A percentile compares a stretch with the other conserved stretches of the same genome.
Evolutionary conservation across 1,140 invertebrate species (phyloP).

Genomic region (Papilio aristodemus): DNA sequence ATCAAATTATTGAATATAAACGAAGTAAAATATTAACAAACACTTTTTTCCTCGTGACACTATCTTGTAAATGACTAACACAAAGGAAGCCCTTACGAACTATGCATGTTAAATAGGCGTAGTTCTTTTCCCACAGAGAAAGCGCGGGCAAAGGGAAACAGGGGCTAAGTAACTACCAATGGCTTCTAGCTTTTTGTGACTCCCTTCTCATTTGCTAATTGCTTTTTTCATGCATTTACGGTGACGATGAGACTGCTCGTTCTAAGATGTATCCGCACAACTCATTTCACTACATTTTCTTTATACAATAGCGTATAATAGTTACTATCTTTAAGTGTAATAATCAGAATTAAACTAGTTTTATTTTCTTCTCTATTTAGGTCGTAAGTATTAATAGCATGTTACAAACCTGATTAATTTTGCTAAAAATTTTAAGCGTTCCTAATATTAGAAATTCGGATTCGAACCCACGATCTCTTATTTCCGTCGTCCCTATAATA

Average conservation of each 20-base stretch:
- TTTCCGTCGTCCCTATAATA: no score
- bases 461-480: no score
- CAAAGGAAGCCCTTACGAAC: neutral
- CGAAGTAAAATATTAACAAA: no score
- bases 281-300: neutral
- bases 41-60: no score
- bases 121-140: slow-evolving; percentile 12
- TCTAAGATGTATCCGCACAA: slow-evolving; percentile 24
- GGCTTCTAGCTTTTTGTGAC: slow-evolving; percentile 20
- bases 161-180: slow-evolving; percentile 22
- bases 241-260: slow-evolving; percentile 23
- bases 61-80: slow-evolving; percentile 7
- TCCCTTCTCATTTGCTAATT: slow-evolving; percentile 33
- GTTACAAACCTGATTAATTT: no score
- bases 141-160: slow-evolving; percentile 25
- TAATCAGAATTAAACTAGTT: no score
- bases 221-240: slow-evolving; percentile 33
- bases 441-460: no score
- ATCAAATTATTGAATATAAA: neutral
- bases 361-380: no score
- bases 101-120: neutral
- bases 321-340: no score
- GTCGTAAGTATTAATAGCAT: no score
- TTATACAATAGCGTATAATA: neutral
- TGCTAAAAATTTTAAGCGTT: no score